phyloP scores from a whole-genome alignment of 1,140 invertebrate genomes.

The Drosophila parvula region DNA sequence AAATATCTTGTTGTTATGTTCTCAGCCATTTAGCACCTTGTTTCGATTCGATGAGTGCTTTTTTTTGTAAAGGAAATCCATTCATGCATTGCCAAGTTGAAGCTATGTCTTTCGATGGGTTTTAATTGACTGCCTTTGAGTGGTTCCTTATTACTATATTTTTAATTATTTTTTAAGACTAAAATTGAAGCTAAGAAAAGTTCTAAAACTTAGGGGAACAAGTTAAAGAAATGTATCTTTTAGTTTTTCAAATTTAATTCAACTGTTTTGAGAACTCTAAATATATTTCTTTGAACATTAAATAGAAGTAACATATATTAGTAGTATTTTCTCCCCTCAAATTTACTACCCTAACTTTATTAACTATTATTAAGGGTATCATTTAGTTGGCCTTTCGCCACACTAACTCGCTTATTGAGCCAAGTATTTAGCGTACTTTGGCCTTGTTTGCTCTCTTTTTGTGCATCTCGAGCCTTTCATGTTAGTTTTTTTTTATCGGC shows the following conservation, averaged over 20 bases:
- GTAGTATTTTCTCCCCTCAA: too few relatives aligned
- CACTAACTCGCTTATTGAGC: slow-evolving; percentile 32
- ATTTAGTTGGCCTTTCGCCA: background rate
- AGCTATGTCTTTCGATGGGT: background rate
- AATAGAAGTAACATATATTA: too few relatives aligned
- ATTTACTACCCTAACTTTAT: too few relatives aligned
- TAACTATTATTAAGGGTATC: slow-evolving; percentile 3
- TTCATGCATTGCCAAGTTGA: slow-evolving; percentile 35
- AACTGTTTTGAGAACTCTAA: background rate
- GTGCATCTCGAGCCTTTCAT: background rate
- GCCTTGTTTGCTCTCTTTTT: slow-evolving; percentile 42
- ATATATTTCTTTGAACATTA: too few relatives aligned
- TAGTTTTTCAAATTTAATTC: background rate
- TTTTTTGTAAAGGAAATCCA: slow-evolving; percentile 45
- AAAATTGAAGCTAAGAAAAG: fast-evolving
- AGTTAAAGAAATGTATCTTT: background rate
- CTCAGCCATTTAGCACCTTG: slow-evolving; percentile 53
- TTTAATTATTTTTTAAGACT: too few relatives aligned
- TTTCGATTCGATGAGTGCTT: background rate
- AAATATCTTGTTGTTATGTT: slow-evolving; percentile 59
- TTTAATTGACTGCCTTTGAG: background rate
- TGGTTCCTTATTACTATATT: background rate
- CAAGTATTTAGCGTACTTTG: slow-evolving; percentile 59
- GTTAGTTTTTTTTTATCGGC: slow-evolving; percentile 46
- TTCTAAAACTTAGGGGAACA: background rate